These are phyloP conservation scores for Neostethus bicornis DNA, from an alignment of 2,797 vertebrate species.

Conservation along the genomic window DNA sequence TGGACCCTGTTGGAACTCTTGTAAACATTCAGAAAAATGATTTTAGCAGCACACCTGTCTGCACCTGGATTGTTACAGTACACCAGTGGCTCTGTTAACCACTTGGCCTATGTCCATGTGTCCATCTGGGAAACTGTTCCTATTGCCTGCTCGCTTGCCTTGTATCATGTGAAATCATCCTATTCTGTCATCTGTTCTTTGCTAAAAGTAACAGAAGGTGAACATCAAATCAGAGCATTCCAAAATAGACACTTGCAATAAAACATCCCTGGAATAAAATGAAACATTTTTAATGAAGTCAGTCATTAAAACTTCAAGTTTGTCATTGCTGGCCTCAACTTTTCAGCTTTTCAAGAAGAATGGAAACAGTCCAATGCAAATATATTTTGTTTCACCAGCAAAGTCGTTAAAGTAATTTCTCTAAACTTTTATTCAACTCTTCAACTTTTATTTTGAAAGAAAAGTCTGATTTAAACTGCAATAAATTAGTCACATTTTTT, in stretches of 20 bases:
- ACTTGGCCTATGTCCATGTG: conserved; percentile 1
- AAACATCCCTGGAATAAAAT: background rate
- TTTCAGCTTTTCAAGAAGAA: background rate
- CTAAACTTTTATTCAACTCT: background rate
- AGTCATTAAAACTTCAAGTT: background rate
- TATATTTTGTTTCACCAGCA: conserved; percentile 1
- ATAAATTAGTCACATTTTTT: too few relatives aligned
- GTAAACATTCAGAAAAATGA: conserved; percentile 41
- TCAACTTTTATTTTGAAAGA: too few relatives aligned
- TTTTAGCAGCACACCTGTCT: conserved; percentile 18
- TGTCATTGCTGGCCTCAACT: background rate
- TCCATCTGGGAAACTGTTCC: conserved; percentile 23
- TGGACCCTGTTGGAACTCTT: conserved; percentile 38
- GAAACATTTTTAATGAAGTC: background rate
- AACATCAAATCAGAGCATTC: conserved; percentile 11
- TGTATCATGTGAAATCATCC: background rate
- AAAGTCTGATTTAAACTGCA: too few relatives aligned
- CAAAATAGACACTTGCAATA: background rate
- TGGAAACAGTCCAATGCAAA: background rate
- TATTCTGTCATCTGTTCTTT: conserved; percentile 9
- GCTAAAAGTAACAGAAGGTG: background rate
- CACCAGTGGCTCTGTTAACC: conserved; percentile 3
- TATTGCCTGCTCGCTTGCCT: background rate
- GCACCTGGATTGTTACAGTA: conserved; percentile 32
- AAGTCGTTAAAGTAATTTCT: too few relatives aligned